phyloP scores from a whole-genome alignment of 2,888 invertebrate genomes.

The Brenthis hecate region DNA sequence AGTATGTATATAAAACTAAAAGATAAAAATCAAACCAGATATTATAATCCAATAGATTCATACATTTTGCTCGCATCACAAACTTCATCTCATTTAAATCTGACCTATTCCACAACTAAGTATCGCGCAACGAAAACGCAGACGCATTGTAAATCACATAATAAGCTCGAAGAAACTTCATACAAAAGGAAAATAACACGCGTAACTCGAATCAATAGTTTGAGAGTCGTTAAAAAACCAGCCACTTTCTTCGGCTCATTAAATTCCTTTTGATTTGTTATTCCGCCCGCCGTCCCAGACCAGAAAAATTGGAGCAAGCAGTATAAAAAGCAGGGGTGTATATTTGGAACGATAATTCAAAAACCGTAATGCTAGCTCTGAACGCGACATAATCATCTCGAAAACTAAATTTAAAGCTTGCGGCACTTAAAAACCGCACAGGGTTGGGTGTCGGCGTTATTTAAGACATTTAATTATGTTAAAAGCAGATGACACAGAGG shows the following conservation, averaged over 20 bases:
- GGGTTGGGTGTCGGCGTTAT: conserved; percentile 78
- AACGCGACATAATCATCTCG: conserved; percentile 78
- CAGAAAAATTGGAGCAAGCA: conserved; percentile 69
- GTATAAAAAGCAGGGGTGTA: conserved; percentile 72
- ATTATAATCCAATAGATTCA: no score
- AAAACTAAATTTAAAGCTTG: conserved; percentile 82
- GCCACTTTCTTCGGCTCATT: conserved; percentile 46
- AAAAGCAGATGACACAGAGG: conserved; percentile 78
- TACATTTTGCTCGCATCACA: not conserved
- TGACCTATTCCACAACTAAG: conserved; percentile 13
- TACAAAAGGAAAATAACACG: conserved; percentile 19
- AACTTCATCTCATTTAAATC: conserved; percentile 1
- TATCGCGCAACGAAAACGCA: conserved; percentile 5
- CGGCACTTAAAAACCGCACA: conserved; percentile 76
- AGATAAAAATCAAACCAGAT: no score
- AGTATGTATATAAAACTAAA: no score
- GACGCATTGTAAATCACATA: conserved; percentile 13
- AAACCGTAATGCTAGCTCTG: conserved; percentile 77
- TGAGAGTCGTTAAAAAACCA: conserved; percentile 43
- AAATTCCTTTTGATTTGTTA: conserved; percentile 47
- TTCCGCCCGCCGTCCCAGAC: conserved; percentile 51
- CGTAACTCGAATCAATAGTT: conserved; percentile 41
- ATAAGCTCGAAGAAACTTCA: conserved; percentile 15
- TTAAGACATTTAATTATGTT: conserved; percentile 83
- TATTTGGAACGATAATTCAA: conserved; percentile 75